Evolutionary conservation across 2,888 invertebrate genomes (phyloP).

Genomic region (Torymus texanus): DNA sequence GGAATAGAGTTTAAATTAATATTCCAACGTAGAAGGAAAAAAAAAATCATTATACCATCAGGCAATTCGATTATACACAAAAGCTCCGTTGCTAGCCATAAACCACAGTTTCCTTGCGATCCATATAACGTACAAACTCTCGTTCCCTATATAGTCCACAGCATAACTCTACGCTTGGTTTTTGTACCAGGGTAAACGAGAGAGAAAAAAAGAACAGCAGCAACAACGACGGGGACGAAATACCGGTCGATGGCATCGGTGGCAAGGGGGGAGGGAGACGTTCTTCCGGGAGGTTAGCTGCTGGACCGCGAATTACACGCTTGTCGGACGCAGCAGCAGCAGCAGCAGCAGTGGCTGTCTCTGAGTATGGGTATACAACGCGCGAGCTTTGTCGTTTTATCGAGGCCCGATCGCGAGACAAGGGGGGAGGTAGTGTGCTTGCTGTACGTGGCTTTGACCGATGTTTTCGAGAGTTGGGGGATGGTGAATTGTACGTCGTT

Average conservation of each 20-base stretch:
- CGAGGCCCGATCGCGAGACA: slow-evolving; percentile 22
- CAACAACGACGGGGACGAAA: too few relatives aligned
- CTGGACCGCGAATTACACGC: slow-evolving; percentile 71
- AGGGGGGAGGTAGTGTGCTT: background rate
- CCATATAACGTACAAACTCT: too few relatives aligned
- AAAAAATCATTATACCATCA: too few relatives aligned
- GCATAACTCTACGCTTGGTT: background rate
- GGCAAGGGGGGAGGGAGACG: slow-evolving; percentile 43
- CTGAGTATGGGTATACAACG: background rate
- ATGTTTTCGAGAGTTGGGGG: background rate
- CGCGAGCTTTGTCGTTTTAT: slow-evolving; percentile 41
- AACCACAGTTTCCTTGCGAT: too few relatives aligned
- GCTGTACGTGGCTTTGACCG: background rate
- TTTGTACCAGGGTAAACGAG: background rate
- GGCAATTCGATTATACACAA: too few relatives aligned
- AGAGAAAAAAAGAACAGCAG: background rate
- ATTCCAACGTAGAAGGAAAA: too few relatives aligned
- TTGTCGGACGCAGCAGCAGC: slow-evolving; percentile 70
- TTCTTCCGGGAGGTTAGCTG: slow-evolving; percentile 68
- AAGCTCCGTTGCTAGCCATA: too few relatives aligned
- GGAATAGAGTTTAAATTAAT: too few relatives aligned
- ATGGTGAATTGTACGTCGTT: too few relatives aligned
- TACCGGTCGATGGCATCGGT: slow-evolving; percentile 49
- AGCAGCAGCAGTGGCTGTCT: slow-evolving; percentile 53
- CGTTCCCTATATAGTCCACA: too few relatives aligned